A percentile compares a stretch with the other conserved stretches of the same genome.
Evolutionary conservation across 2,113 vertebrate species (phyloP).

Genomic region (Triplophysa siluroides): DNA sequence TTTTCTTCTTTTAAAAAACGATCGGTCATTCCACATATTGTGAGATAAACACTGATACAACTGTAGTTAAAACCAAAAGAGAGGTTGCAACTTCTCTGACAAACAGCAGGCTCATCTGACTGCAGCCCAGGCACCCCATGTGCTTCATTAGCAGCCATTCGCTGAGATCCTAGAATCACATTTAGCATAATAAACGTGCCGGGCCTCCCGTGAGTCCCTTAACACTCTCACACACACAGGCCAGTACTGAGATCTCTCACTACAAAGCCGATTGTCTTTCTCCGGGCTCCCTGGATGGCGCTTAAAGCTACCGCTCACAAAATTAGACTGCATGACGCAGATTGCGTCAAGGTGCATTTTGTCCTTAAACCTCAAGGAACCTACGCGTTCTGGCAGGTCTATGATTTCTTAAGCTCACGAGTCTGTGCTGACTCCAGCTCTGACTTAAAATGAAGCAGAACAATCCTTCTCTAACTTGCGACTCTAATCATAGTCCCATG

Average conservation of each 20-base stretch:
- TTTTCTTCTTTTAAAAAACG: too few species aligned
- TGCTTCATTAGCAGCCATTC: slow-evolving; percentile 69
- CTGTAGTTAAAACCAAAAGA: slow-evolving; percentile 6
- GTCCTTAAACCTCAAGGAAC: slow-evolving; percentile 49
- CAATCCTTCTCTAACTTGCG: slow-evolving; percentile 44
- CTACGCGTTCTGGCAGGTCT: slow-evolving; percentile 52
- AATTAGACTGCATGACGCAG: slow-evolving; percentile 23
- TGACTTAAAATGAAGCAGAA: slow-evolving; percentile 59
- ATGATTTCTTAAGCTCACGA: slow-evolving; percentile 58
- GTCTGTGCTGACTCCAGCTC: slow-evolving; percentile 53
- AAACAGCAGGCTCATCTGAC: slow-evolving; percentile 56
- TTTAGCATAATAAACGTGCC: slow-evolving; percentile 70
- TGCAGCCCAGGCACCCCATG: slow-evolving; percentile 54
- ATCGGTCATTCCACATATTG: too few species aligned
- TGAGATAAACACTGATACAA: not conserved
- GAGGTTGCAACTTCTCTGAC: slow-evolving; percentile 47
- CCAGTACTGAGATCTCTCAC: slow-evolving; percentile 42
- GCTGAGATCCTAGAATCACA: slow-evolving; percentile 67
- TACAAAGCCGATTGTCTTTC: slow-evolving; percentile 17
- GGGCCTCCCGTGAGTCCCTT: slow-evolving; percentile 52
- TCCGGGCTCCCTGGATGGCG: slow-evolving; percentile 50
- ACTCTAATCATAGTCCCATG: slow-evolving; percentile 11
- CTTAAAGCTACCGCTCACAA: slow-evolving; percentile 41
- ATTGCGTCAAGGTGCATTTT: slow-evolving; percentile 60
- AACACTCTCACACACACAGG: slow-evolving; percentile 45